Percentiles rank a stretch among this genome's conserved stretches.
Conservation (phyloP, 1,140 invertebrate species). For the Helicoverpa armigera region DNA sequence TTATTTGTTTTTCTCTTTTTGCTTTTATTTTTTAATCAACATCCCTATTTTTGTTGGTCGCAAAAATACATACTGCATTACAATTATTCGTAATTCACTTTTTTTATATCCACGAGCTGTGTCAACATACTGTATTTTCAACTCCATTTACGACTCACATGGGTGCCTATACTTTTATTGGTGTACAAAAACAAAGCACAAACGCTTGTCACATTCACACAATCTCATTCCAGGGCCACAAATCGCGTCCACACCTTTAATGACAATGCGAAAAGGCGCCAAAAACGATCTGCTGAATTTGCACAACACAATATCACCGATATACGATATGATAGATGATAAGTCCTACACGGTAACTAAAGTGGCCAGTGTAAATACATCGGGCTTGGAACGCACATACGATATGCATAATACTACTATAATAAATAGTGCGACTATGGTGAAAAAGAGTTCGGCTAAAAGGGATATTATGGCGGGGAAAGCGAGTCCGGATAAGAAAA, state of each 20-base stretch:
- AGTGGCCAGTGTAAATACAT: constrained; percentile 50
- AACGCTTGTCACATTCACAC: neutral
- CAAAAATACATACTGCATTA: too few relatives aligned
- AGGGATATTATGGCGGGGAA: constrained; percentile 73
- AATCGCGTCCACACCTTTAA: constrained; percentile 77
- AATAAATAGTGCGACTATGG: constrained; percentile 74
- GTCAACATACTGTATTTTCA: too few relatives aligned
- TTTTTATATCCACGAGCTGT: too few relatives aligned
- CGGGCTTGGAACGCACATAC: constrained; percentile 68
- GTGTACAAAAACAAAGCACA: neutral
- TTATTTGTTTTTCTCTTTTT: too few relatives aligned
- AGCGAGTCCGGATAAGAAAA: constrained; percentile 71
- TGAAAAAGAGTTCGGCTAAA: constrained; percentile 69
- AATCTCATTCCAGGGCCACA: constrained; percentile 63
- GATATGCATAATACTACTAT: constrained; percentile 72
- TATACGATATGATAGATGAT: constrained; percentile 74
- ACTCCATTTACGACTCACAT: too few relatives aligned
- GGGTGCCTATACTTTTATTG: too few relatives aligned
- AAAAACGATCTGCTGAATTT: constrained; percentile 72
- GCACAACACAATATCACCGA: constrained; percentile 79
- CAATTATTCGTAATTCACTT: too few relatives aligned
- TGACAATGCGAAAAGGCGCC: constrained; percentile 59
- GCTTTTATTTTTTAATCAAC: too few relatives aligned
- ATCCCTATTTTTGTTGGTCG: too few relatives aligned
- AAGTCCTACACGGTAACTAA: constrained; percentile 73